Base-by-base conservation (phyloP, 2,888 invertebrate genomes). In the Temnothorax ravouxi region DNA sequence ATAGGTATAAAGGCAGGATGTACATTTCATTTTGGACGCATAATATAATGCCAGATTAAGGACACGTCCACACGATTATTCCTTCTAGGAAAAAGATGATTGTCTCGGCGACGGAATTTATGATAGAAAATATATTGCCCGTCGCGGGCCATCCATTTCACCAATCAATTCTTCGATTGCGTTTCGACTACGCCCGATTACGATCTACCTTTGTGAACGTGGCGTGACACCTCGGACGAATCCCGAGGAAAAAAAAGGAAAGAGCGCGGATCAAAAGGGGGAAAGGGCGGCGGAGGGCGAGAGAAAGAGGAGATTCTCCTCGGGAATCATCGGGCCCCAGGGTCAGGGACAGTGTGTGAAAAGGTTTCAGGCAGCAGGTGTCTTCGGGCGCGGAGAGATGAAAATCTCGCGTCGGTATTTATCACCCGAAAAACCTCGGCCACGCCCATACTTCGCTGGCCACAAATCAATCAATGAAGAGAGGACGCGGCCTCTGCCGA, bases 381-480 rank as follows among this genome's bases (percentile, higher is more conserved):
- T 91, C 87, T 88, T 82, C 86, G 83, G 83, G 76, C 79, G 80
- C 81, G 62, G 62, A 74, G 87, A 89, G 91, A 92, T 91, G 90
- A 91, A 88, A 86, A 92, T 92, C 92, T 91, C 76, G 84, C 84
- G 75, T 85, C 85, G 87, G 89, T 88, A 92, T 93, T 92, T 91
- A 93, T 91, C 91, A 87, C 85, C 88, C 85, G 56, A 80, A 87
- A 85, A 80, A 90, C 77, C 74, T 69, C 81, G 69, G 84, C 90
- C 88, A 90, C 90, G 91, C 91, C 93, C 84, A 90, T 88, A 85
- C 89, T 89, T 90, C 88, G 87, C 88, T 90, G 91, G 75, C 87
- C 92, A 93, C 93, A 91, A 93, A 93, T 93, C 93, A 93, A 94
- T 93, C 93, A 92, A 88, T 86, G 82, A 87, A 61, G 85, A 86